These are phyloP conservation scores for Choristoneura rosaceana DNA, from an alignment of 2,888 invertebrate genomes.

Conservation along the genomic window DNA sequence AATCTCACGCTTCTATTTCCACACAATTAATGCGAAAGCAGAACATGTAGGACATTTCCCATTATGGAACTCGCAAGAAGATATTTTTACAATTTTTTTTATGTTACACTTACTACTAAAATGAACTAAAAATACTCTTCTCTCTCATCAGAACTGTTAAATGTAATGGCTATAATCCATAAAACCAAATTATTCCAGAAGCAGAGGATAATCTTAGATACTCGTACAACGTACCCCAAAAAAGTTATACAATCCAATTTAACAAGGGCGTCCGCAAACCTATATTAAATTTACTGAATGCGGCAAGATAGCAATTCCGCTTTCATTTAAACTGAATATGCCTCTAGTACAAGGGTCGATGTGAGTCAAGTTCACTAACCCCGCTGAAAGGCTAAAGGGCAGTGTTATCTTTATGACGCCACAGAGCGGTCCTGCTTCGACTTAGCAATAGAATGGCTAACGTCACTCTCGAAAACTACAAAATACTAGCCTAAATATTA, in stretches of 20 bases:
- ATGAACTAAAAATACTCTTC: too few relatives aligned
- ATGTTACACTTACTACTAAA: too few relatives aligned
- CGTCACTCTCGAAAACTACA: constrained; percentile 46
- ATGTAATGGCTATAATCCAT: background rate
- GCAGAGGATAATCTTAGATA: background rate
- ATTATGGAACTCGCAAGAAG: too few relatives aligned
- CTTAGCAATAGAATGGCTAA: constrained; percentile 47
- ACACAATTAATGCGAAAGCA: too few relatives aligned
- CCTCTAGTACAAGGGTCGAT: constrained; percentile 33
- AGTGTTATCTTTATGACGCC: constrained; percentile 60
- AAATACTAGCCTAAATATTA: background rate
- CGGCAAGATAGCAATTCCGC: constrained; percentile 33
- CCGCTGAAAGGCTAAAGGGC: constrained; percentile 50
- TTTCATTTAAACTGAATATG: constrained; percentile 26
- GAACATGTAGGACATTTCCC: too few relatives aligned
- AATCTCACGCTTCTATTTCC: too few relatives aligned
- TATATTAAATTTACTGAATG: constrained; percentile 9
- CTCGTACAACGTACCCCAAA: background rate
- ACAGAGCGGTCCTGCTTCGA: constrained; percentile 45
- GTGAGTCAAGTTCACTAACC: constrained; percentile 47
- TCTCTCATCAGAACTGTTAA: background rate
- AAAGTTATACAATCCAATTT: background rate
- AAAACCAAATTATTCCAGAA: background rate
- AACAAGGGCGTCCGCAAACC: constrained; percentile 3
- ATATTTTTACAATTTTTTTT: too few relatives aligned